Conservation (phyloP, 2,113 vertebrate genomes). For the Dissostichus mawsoni region DNA sequence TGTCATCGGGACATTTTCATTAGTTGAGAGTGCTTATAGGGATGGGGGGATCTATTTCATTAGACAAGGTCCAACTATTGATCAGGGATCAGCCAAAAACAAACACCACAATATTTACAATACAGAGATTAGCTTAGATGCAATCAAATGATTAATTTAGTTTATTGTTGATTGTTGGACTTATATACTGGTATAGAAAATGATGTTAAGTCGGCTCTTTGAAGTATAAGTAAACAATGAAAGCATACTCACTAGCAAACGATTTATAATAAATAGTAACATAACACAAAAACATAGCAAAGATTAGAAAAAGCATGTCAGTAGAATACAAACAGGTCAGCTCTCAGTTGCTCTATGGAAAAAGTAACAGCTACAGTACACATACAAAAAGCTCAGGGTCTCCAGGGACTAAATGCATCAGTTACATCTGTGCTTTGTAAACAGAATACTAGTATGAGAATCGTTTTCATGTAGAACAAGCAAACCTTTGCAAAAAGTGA, state of each 20-base stretch:
- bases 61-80: conserved; percentile 72
- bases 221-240: conserved; percentile 61
- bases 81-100: conserved; percentile 72
- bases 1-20: conserved; percentile 44
- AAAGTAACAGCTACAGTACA: conserved; percentile 70
- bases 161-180: conserved; percentile 62
- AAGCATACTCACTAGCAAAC: conserved; percentile 71
- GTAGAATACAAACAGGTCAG: conserved; percentile 62
- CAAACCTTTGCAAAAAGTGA: conserved; percentile 54
- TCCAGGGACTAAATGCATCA: conserved; percentile 56
- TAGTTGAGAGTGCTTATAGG: conserved; percentile 46
- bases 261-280: conserved; percentile 80
- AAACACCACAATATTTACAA: conserved; percentile 79
- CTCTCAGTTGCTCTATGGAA: conserved; percentile 58
- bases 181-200: conserved; percentile 64
- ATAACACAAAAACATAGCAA: conserved; percentile 67
- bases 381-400: conserved; percentile 59
- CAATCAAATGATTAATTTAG: conserved; percentile 63
- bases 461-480: conserved; percentile 54
- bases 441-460: conserved; percentile 64
- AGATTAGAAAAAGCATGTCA: conserved; percentile 74
- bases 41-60: conserved; percentile 46
- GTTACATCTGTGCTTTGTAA: conserved; percentile 73
- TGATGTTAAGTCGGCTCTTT: conserved; percentile 52
- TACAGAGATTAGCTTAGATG: conserved; percentile 71